Conservation (phyloP, 92 coral and sea anemone species). For the Zoanthus sansibaricus region DNA sequence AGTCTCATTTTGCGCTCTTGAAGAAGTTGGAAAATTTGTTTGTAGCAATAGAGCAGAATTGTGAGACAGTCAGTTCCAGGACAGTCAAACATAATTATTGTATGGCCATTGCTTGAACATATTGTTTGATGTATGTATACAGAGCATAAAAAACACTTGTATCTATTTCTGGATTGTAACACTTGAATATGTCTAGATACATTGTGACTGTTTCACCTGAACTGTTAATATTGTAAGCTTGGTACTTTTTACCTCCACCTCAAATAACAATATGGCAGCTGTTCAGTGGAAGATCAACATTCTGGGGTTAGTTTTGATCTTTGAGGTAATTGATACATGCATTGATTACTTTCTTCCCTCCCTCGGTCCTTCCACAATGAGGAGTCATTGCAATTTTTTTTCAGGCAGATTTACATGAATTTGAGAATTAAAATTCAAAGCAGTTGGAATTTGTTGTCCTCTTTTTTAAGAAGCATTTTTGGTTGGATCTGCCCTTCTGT, state of each 20-base stretch:
- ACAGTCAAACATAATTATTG: constrained; percentile 51
- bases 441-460: constrained; percentile 39
- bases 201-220: constrained; percentile 25
- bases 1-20: constrained; percentile 2
- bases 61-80: constrained; percentile 52
- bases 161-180: constrained; percentile 46
- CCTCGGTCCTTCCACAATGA: constrained; percentile 51
- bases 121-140: constrained; percentile 6
- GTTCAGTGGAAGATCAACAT: constrained; percentile 13
- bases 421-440: constrained; percentile 23
- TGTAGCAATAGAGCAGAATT: constrained; percentile 37
- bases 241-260: constrained; percentile 24
- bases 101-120: constrained; percentile 10
- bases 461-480: constrained; percentile 24
- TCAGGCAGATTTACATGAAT: constrained; percentile 29
- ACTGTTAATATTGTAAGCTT: constrained; percentile 20
- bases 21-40: constrained; percentile 17
- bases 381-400: constrained; percentile 32
- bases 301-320: neutral
- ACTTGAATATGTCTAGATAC: constrained; percentile 14
- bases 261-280: constrained; percentile 36
- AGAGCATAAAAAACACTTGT: constrained; percentile 46
- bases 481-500: constrained; percentile 48
- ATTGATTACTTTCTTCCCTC: constrained; percentile 38
- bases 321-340: constrained; percentile 21